Evolutionary conservation across 1,140 invertebrate genomes (phyloP), one percentile per base, ranked within the genome.

Genomic region (Drosophila jambulina): DNA sequence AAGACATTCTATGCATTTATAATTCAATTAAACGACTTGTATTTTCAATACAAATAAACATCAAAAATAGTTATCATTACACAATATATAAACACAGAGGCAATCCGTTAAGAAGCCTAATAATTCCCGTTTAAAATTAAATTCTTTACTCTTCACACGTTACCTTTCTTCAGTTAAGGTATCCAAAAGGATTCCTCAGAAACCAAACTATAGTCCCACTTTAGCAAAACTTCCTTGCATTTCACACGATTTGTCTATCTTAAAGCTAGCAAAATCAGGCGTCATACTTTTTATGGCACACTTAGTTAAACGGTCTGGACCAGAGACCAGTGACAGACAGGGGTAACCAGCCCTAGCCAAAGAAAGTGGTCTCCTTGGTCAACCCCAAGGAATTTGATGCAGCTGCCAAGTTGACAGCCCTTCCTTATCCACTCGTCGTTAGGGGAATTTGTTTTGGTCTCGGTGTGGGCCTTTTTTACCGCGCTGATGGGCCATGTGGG

Each of bases 231-330:
- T 25, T 9, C 25, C 4, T 15, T 38, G 27, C 12, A 46, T 15
- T 40, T 27, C 23, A 9, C 4, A 17, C 21, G 46, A 12, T 10
- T 42, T 42, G 4, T 51, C 21, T 13, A 38, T 17, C 32, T 54
- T 15, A 19, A 36, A 51, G 27, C 23, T 3, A 8, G 13, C 1
- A 49, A 34, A 17, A 51, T 12, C 17, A 15, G 34, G 49, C 42
- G 53, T 64, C 67, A 65, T 87, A 25, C 77, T 86, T 76, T 88
- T 86, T 88, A 88, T 88, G 80, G 43, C 60, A 72, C 48, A 88
- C 42, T 87, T 88, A 80, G 64, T 71, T 88, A 87, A 88, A 71
- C 83, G 80, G 65, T 75, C 62, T 48, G 68, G 64, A 78, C 59
- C 58, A 63, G 29, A 38, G 46, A 13, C 38, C 45, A 29, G 23